phyloP scores from a whole-genome alignment of 2,888 invertebrate genomes.

The Stegophylla sp. region DNA sequence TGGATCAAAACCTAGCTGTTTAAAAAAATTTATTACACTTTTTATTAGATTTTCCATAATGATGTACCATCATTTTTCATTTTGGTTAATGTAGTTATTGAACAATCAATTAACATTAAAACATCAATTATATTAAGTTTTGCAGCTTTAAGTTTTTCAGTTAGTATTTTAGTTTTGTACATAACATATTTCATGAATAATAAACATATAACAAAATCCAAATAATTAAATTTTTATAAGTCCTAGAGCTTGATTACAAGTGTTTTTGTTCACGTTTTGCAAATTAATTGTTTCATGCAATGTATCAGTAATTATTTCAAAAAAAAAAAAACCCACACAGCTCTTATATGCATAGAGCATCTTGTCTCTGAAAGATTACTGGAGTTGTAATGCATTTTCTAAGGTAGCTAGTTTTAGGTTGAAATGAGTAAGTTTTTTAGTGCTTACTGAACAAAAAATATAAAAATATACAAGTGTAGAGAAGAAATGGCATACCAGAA shows the following conservation, averaged over 20 bases:
- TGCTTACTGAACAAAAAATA: too few species aligned
- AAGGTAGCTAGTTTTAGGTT: too few species aligned
- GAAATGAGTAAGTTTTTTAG: too few species aligned
- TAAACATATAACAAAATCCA: not conserved
- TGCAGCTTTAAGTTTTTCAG: not conserved
- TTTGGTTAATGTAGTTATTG: not conserved
- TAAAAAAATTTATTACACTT: not conserved
- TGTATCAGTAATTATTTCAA: not conserved
- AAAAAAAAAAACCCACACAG: slow-evolving; percentile 13
- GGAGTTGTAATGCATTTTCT: too few species aligned
- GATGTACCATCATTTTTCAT: not conserved
- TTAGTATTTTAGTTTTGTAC: slow-evolving; percentile 8
- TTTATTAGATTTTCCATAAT: not conserved
- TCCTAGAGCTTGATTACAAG: slow-evolving; percentile 9
- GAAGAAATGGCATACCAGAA: too few species aligned
- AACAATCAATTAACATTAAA: slow-evolving; percentile 3
- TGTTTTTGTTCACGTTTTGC: slow-evolving; percentile 38
- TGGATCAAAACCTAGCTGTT: not conserved
- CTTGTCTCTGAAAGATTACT: too few species aligned
- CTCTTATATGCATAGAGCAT: not conserved
- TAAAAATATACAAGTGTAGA: too few species aligned
- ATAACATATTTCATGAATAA: slow-evolving; percentile 4
- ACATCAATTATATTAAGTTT: not conserved
- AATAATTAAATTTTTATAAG: not conserved
- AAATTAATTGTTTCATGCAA: slow-evolving; percentile 9